phyloP scores from a whole-genome alignment of 2,797 vertebrate species.

The Sardinella longiceps region DNA sequence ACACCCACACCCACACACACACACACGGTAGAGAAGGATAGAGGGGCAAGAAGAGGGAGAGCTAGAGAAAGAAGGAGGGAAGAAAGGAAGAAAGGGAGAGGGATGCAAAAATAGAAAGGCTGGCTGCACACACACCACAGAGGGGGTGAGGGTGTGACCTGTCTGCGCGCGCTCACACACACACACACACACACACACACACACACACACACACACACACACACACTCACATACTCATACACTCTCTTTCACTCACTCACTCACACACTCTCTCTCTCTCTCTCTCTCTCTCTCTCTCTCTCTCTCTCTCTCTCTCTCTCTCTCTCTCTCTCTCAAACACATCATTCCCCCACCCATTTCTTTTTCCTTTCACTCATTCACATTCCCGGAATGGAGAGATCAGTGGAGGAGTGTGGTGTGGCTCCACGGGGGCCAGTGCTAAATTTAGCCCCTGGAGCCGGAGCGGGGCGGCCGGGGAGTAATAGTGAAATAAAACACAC shows the following conservation, averaged over 20 bases:
- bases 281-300: neutral
- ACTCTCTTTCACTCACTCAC: neutral
- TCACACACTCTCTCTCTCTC: too few species aligned
- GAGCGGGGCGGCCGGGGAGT: neutral
- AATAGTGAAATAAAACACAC: conserved; percentile 16
- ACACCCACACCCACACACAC: too few species aligned
- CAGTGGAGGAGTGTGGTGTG: conserved; percentile 26
- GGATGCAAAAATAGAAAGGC: neutral
- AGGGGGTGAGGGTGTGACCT: conserved; percentile 16
- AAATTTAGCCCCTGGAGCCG: conserved; percentile 38
- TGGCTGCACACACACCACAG: neutral
- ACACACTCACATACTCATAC: too few species aligned
- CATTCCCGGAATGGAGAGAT: conserved; percentile 20
- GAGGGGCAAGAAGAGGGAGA: neutral
- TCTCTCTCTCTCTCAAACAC: neutral
- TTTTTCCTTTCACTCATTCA: conserved; percentile 21
- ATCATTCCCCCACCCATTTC: neutral
- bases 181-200: too few species aligned
- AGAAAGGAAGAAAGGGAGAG: neutral
- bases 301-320: neutral
- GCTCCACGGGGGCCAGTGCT: conserved; percentile 28
- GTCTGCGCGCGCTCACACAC: neutral
- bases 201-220: neutral
- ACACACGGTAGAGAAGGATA: neutral
- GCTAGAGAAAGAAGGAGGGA: neutral